Evolutionary conservation across 1,140 invertebrate genomes (phyloP).

Genomic region (Ericerus pela): DNA sequence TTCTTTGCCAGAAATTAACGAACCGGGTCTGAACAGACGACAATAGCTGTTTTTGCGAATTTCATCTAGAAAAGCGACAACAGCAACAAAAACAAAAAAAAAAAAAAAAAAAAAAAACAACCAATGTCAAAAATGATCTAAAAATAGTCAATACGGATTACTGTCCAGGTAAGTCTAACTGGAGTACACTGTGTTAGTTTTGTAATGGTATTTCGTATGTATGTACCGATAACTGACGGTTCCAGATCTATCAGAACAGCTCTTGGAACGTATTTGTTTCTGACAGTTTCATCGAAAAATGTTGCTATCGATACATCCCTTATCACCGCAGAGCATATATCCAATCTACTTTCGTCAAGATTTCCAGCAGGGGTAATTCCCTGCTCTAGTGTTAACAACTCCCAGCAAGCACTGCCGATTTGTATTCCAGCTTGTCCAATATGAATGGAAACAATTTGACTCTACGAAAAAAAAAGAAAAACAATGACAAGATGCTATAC

Average conservation of each 20-base stretch:
- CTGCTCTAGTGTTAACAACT: conserved; percentile 57
- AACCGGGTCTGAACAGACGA: conserved; percentile 58
- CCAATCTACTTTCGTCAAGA: conserved; percentile 19
- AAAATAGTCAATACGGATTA: neutral
- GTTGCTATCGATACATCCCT: conserved; percentile 38
- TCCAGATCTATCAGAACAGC: conserved; percentile 68
- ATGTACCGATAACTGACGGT: conserved; percentile 46
- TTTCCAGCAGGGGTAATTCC: conserved; percentile 49
- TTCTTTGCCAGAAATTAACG: conserved; percentile 65
- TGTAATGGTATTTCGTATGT: too few species aligned
- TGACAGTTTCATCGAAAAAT: conserved; percentile 45
- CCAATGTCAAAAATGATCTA: neutral
- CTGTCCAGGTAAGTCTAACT: too few species aligned
- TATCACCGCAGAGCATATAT: neutral
- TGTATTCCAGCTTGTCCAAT: conserved; percentile 60
- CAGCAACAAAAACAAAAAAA: neutral
- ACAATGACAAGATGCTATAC: too few species aligned
- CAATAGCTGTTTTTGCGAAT: conserved; percentile 55
- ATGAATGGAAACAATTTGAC: conserved; percentile 48
- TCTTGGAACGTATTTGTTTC: conserved; percentile 57
- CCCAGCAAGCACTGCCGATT: conserved; percentile 52
- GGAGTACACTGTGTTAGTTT: too few species aligned
- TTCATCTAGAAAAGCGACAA: conserved; percentile 42
- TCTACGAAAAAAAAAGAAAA: neutral
- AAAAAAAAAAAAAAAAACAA: neutral